A percentile compares a stretch with the other conserved stretches of the same genome.
phyloP scores from a whole-genome alignment of 2,113 vertebrate genomes.

The Zosterops borbonicus region DNA sequence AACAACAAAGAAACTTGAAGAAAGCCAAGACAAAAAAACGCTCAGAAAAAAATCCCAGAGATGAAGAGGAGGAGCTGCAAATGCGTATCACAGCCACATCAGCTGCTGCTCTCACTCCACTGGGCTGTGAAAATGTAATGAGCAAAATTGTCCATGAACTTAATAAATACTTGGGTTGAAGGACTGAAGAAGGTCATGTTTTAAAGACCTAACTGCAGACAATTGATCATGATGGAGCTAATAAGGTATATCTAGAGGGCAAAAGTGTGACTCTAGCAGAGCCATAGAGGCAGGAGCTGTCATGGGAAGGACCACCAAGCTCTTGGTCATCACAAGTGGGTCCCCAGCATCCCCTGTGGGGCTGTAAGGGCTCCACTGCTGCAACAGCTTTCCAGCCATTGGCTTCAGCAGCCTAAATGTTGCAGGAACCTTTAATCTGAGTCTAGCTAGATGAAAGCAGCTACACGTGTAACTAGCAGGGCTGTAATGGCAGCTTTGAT shows the following conservation, averaged over 20 bases:
- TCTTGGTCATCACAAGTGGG: background rate
- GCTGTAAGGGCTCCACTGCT: background rate
- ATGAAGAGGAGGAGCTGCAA: background rate
- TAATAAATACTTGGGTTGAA: background rate
- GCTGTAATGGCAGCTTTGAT: background rate
- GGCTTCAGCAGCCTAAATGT: background rate
- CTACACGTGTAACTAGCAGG: background rate
- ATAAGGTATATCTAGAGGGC: background rate
- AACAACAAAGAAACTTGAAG: background rate
- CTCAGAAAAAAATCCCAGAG: background rate
- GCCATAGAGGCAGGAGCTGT: background rate
- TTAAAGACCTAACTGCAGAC: background rate
- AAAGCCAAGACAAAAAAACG: background rate
- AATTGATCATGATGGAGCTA: accelerated
- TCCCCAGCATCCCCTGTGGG: background rate
- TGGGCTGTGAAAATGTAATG: background rate
- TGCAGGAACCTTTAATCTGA: constrained; percentile 31
- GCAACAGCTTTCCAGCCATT: background rate
- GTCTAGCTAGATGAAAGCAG: background rate
- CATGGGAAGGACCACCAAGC: background rate
- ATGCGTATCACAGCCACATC: background rate
- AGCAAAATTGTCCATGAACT: background rate
- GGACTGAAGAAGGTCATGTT: background rate
- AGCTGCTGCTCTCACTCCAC: background rate
- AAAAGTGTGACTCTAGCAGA: background rate